These are phyloP conservation scores for Atethmia centrago DNA, from an alignment of 2,888 invertebrate species.

Conservation along the genomic window DNA sequence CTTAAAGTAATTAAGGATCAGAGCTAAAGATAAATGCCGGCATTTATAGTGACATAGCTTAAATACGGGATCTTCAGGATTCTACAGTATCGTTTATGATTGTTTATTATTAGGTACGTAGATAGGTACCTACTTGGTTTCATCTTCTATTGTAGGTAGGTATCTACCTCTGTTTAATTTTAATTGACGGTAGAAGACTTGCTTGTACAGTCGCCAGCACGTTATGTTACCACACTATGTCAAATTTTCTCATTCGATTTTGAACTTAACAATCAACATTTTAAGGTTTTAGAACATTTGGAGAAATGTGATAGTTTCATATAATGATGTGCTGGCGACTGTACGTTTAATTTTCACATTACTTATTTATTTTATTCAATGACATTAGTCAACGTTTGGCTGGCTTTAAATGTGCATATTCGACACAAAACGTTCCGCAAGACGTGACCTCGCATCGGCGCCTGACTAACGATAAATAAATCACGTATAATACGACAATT, in stretches of 20 bases:
- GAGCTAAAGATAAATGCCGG: too few species aligned
- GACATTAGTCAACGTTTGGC: conserved; percentile 45
- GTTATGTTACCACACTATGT: too few species aligned
- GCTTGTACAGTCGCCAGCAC: too few species aligned
- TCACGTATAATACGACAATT: conserved; percentile 80
- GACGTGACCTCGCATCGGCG: conserved; percentile 79
- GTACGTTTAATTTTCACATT: conserved; percentile 21
- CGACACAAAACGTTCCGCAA: conserved; percentile 71
- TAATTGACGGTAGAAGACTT: background rate
- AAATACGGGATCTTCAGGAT: background rate
- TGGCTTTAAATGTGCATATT: conserved; percentile 66
- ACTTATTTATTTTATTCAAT: conserved; percentile 47
- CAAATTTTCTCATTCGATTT: too few species aligned
- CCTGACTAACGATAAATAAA: conserved; percentile 77
- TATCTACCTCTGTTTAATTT: background rate
- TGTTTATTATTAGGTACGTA: too few species aligned
- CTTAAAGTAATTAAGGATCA: too few species aligned
- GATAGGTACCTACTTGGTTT: background rate
- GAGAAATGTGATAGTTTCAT: too few species aligned
- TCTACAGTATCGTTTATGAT: background rate
- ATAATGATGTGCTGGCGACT: too few species aligned
- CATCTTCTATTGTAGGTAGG: background rate
- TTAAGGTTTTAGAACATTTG: too few species aligned
- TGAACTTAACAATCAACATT: too few species aligned
- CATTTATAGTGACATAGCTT: background rate